Evolutionary conservation across 2,888 invertebrate genomes (phyloP), one percentile per base, ranked within the genome.

Genomic region (Petrophora chlorosata): DNA sequence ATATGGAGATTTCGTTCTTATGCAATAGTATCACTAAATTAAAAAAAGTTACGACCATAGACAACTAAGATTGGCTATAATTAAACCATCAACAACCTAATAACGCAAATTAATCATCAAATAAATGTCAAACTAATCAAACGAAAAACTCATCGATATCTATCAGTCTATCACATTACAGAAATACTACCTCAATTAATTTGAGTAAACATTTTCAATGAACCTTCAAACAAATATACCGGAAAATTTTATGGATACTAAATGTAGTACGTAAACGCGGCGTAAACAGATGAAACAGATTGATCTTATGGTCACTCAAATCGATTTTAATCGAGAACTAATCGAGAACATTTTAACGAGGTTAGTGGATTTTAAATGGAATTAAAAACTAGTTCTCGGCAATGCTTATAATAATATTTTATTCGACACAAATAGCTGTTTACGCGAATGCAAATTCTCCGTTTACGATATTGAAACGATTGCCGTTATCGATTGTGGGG

Each of bases 301-400:
- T 51, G 33, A 30, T 36, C 47, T 51, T 48, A 59, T 58, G 39
- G 59, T 61, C 50, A 46, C 61, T 54, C 42, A 58, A 60, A 56
- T 57, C 55, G 58, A 63, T 61, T 62, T 58, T 58, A 61, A 68
- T 64, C 56, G 60, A 60, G 53, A 56, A 49, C 54, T 62, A 69
- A 65, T 65, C 19, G 58, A 67, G 58, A 59, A 50, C 65, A 65
- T 56, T 61, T 57, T 63, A 78, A 72, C 61, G 68, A 68, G 84
- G 79, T 80, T 73, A 82, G 67, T 73, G 59, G 73, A 70, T 67
- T 73, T 60, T 62, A 44, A 70, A 63, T 53, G 56, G 39, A 76
- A 10, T 25, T 5, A 3, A 25, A 25, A 25, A 76, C 76, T 73
- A 75, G 76, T 70, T 71, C 60, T 54, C 26, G 33, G 46, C 56